A percentile compares a stretch with the other conserved stretches of the same genome.
Evolutionary conservation across 1,140 invertebrate genomes (phyloP).

Genomic region (Micrasema minimum): DNA sequence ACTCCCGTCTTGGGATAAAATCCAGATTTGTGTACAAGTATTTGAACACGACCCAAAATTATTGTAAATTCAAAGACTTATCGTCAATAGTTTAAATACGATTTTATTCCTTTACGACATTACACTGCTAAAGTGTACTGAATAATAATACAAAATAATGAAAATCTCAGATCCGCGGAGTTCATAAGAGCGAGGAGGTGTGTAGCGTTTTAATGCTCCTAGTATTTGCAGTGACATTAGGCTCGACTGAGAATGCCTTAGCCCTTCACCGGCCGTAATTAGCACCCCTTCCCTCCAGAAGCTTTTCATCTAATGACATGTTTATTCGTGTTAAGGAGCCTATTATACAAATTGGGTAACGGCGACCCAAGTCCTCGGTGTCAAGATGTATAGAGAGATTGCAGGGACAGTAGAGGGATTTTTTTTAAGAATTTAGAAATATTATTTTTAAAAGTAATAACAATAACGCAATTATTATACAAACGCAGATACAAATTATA

Average conservation of each 20-base stretch:
- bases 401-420: not conserved
- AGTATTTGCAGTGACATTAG: constrained; percentile 39
- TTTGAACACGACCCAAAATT: too few species aligned
- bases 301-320: constrained; percentile 49
- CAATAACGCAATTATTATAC: too few species aligned
- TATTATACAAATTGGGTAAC: constrained; percentile 51
- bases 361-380: constrained; percentile 25
- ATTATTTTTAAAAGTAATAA: too few species aligned
- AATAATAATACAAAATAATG: too few species aligned
- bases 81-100: too few species aligned
- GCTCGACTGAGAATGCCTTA: constrained; percentile 37
- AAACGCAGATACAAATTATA: too few species aligned
- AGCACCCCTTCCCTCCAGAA: constrained; percentile 45
- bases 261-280: constrained; percentile 46
- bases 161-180: not conserved
- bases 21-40: too few species aligned
- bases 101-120: too few species aligned
- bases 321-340: constrained; percentile 49
- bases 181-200: constrained; percentile 1
- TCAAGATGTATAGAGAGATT: constrained; percentile 13
- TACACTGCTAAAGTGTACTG: too few species aligned
- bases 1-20: too few species aligned
- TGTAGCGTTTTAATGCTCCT: constrained; percentile 10
- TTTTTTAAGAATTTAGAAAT: too few species aligned
- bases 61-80: too few species aligned